Conservation (phyloP, 2,113 vertebrate species). For the Aptenodytes forsteri region DNA sequence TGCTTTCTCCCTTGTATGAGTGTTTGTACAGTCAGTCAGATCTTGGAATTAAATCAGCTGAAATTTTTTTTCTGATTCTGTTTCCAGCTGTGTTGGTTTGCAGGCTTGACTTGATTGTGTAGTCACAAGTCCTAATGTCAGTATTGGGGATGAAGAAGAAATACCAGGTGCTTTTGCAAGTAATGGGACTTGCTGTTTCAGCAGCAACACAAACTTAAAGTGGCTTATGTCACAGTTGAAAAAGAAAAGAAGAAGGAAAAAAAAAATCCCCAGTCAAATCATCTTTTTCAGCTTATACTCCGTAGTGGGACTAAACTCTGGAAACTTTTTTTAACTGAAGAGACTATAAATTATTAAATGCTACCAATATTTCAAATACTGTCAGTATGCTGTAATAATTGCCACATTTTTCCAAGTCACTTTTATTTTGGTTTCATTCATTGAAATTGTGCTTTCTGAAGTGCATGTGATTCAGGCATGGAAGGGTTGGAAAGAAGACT, state of each 20-base stretch:
- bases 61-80: neutral
- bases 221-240: neutral
- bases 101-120: neutral
- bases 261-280: neutral
- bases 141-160: neutral
- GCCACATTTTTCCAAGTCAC: fast-evolving
- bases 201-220: neutral
- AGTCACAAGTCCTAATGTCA: neutral
- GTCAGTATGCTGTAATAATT: neutral
- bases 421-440: neutral
- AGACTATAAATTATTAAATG: neutral
- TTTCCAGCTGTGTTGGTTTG: neutral
- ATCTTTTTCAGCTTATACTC: neutral
- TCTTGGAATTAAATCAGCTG: neutral
- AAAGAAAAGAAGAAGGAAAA: neutral
- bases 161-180: neutral
- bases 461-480: neutral
- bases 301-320: neutral
- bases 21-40: neutral
- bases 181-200: neutral
- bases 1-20: neutral
- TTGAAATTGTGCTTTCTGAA: neutral
- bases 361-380: neutral
- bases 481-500: neutral
- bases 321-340: neutral